Evolutionary conservation across 2,113 vertebrate species (phyloP).

Genomic region (Taurulus bubalis): DNA sequence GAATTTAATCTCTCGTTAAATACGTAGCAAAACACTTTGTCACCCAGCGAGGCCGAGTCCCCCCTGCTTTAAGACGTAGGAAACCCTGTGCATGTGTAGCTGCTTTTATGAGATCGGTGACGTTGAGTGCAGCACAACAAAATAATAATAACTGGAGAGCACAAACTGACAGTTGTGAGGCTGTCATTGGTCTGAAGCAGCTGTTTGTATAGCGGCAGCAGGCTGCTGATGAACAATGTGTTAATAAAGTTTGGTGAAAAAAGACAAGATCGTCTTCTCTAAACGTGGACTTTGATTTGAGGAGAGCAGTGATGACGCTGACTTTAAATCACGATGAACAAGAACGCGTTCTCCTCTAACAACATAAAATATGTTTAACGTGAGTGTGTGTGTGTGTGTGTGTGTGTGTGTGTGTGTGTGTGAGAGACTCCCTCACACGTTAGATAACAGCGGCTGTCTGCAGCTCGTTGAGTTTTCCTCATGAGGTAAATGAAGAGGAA

Average conservation of each 20-base stretch:
- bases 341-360: background rate
- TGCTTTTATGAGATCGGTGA: background rate
- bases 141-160: too few relatives aligned
- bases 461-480: constrained; percentile 44
- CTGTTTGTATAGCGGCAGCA: too few relatives aligned
- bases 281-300: background rate
- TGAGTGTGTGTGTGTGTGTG: background rate
- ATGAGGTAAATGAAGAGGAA: constrained; percentile 10
- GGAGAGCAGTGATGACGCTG: background rate
- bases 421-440: constrained; percentile 23
- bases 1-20: background rate
- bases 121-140: too few relatives aligned
- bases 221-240: constrained; percentile 2
- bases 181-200: too few relatives aligned
- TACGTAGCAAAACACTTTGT: too few relatives aligned
- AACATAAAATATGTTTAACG: background rate
- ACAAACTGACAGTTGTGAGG: background rate
- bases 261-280: background rate
- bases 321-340: background rate
- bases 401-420: too few relatives aligned
- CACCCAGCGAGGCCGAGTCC: background rate
- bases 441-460: constrained; percentile 56
- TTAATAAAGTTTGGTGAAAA: constrained; percentile 12
- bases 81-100: background rate
- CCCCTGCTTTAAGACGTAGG: background rate